These are phyloP conservation scores for Leucophora obtusa DNA, from an alignment of 2,888 invertebrate genomes.

Conservation along the genomic window DNA sequence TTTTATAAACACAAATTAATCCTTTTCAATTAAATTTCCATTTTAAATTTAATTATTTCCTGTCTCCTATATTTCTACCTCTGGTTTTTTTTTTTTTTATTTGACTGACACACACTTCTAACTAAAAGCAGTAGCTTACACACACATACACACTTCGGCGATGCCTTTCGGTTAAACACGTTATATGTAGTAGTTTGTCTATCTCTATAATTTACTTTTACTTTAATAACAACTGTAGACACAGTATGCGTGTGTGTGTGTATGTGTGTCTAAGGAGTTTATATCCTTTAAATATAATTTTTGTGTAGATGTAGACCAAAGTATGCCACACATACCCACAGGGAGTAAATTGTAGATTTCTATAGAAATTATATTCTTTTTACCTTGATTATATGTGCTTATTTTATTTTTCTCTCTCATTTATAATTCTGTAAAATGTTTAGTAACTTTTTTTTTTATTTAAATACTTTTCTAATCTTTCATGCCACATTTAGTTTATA, in stretches of 20 bases:
- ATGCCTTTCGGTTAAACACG: constrained; percentile 14
- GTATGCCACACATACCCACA: constrained; percentile 1
- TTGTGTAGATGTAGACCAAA: neutral
- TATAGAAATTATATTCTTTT: neutral
- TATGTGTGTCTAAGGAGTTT: neutral
- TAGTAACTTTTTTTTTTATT: constrained; percentile 18
- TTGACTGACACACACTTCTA: neutral
- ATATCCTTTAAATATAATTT: neutral
- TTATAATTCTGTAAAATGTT: constrained; percentile 2
- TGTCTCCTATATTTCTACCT: constrained; percentile 49
- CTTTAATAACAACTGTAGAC: constrained; percentile 1
- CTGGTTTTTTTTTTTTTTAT: neutral
- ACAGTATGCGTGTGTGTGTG: neutral
- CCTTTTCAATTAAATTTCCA: constrained; percentile 69
- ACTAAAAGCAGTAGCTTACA: neutral
- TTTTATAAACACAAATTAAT: constrained; percentile 55
- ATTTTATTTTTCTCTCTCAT: neutral
- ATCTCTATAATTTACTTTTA: constrained; percentile 30
- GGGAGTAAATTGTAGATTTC: neutral
- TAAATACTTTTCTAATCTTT: constrained; percentile 15
- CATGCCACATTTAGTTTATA: constrained; percentile 2
- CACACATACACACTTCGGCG: neutral
- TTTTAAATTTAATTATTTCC: constrained; percentile 69
- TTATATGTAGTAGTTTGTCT: constrained; percentile 44
- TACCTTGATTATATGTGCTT: neutral